phyloP scores from a whole-genome alignment of 2,113 vertebrate genomes.

The Peucedramus taeniatus region DNA sequence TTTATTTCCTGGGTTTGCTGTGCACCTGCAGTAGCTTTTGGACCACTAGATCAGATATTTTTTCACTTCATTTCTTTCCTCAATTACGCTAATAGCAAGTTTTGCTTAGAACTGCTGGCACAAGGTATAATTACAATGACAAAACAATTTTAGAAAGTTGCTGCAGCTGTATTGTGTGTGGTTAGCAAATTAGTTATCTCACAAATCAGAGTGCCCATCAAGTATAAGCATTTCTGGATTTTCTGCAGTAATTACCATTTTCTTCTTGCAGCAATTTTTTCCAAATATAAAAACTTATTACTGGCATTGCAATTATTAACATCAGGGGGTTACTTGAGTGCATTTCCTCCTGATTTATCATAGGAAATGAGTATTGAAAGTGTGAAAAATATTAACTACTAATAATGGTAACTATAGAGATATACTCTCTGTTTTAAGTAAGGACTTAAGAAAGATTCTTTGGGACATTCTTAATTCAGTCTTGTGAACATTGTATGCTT shows the following conservation, averaged over 20 bases:
- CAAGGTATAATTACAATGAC: constrained; percentile 28
- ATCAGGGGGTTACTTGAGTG: neutral
- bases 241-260: neutral
- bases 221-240: neutral
- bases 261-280: neutral
- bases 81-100: constrained; percentile 53
- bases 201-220: neutral
- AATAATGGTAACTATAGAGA: neutral
- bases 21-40: neutral
- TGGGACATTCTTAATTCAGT: neutral
- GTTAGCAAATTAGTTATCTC: constrained; percentile 1
- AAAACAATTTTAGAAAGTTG: constrained; percentile 26
- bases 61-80: neutral
- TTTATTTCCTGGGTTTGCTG: neutral
- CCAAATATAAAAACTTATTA: neutral
- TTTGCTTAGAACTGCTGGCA: constrained; percentile 15
- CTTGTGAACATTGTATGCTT: neutral
- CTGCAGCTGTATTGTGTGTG: neutral
- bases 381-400: neutral
- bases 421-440: neutral
- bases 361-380: neutral
- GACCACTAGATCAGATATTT: neutral
- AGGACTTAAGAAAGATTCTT: neutral
- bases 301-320: neutral
- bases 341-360: neutral